Conservation (phyloP, 2,797 vertebrate genomes). For the Choloepus didactylus region DNA sequence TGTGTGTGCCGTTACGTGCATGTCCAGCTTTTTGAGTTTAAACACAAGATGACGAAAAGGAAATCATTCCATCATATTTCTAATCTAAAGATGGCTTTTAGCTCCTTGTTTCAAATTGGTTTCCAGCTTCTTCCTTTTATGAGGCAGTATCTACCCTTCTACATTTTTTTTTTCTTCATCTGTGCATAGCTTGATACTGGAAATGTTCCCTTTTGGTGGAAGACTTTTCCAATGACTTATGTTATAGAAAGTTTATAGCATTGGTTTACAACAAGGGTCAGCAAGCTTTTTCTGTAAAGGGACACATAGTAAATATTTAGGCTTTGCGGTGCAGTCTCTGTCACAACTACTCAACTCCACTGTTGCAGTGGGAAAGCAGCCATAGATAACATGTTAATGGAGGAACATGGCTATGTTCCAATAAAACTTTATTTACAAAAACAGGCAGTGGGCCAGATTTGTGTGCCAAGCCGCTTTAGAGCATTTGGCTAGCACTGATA, state of each 20-base stretch:
- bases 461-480: slow-evolving; percentile 47
- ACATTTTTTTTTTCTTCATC: fast-evolving
- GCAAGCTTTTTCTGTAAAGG: slow-evolving; percentile 59
- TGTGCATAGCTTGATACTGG: background rate
- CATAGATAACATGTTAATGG: slow-evolving; percentile 66
- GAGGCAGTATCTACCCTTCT: background rate
- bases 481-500: slow-evolving; percentile 29
- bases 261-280: slow-evolving; percentile 53
- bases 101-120: background rate
- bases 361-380: slow-evolving; percentile 62
- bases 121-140: slow-evolving; percentile 9
- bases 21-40: slow-evolving; percentile 11
- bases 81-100: background rate
- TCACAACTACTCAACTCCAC: slow-evolving; percentile 51
- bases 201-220: background rate
- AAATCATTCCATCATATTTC: background rate
- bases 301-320: slow-evolving; percentile 71
- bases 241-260: slow-evolving; percentile 21
- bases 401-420: slow-evolving; percentile 69
- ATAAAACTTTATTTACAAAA: slow-evolving; percentile 83
- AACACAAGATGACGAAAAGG: slow-evolving; percentile 21
- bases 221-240: background rate
- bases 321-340: slow-evolving; percentile 58
- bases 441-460: slow-evolving; percentile 63
- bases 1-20: fast-evolving